A percentile compares a stretch with the other conserved stretches of the same genome.
phyloP scores from a whole-genome alignment of 2,797 vertebrate species.

The Onychomys torridus region DNA sequence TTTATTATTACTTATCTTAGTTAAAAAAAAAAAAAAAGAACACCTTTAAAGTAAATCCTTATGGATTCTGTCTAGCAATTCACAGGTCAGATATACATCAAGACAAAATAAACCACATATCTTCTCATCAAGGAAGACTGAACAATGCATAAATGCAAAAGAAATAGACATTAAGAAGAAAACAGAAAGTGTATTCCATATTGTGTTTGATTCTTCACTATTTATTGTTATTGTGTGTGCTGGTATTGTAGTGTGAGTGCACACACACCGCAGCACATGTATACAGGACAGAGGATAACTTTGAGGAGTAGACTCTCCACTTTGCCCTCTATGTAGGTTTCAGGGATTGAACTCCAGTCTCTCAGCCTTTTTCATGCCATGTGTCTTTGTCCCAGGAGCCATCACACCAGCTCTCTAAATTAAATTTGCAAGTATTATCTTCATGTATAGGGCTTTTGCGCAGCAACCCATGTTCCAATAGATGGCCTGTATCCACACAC shows the following conservation, averaged over 20 bases:
- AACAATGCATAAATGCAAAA: not conserved
- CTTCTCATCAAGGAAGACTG: not conserved
- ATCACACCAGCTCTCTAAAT: too few relatives aligned
- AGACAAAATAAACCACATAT: not conserved
- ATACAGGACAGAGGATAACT: not conserved
- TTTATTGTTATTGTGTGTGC: not conserved
- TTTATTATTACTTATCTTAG: not conserved
- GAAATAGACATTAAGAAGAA: not conserved
- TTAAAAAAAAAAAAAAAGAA: not conserved
- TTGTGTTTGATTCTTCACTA: not conserved
- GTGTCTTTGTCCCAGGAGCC: not conserved
- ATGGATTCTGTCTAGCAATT: not conserved
- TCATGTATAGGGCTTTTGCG: too few relatives aligned
- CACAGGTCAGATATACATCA: not conserved
- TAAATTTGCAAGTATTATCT: not conserved
- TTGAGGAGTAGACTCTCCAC: not conserved
- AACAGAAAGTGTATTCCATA: not conserved
- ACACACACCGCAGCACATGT: too few relatives aligned
- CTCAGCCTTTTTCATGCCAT: not conserved
- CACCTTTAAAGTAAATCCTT: not conserved
- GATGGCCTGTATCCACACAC: not conserved
- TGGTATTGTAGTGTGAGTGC: too few relatives aligned
- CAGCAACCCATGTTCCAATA: not conserved
- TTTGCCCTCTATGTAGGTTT: not conserved
- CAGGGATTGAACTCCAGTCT: not conserved